These are phyloP conservation scores for Phylloscopus trochiloides DNA, from an alignment of 2,113 vertebrate genomes.

Conservation along the genomic window DNA sequence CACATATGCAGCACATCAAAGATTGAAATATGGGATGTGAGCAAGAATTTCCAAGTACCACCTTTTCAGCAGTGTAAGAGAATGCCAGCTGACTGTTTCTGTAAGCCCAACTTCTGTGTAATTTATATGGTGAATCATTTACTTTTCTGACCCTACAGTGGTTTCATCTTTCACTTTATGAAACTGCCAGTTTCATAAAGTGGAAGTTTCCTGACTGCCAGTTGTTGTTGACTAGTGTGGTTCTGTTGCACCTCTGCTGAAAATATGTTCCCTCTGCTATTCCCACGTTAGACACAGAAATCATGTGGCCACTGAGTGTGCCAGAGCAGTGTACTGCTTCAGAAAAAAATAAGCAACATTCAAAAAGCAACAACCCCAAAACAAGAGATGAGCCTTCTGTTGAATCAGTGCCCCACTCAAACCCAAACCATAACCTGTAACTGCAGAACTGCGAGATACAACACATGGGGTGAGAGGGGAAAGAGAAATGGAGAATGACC, in stretches of 20 bases:
- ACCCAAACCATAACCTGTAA: neutral
- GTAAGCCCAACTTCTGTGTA: neutral
- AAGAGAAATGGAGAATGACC: neutral
- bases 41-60: neutral
- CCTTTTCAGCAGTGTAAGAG: neutral
- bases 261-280: neutral
- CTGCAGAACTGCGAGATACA: neutral
- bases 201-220: neutral
- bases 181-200: neutral
- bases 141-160: neutral
- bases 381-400: neutral
- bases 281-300: neutral
- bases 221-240: neutral
- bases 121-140: neutral
- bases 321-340: neutral
- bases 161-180: neutral
- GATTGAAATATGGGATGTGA: neutral
- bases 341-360: neutral
- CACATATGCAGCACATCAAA: neutral
- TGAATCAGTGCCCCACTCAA: neutral
- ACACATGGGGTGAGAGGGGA: rapidly evolving
- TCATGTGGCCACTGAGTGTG: neutral
- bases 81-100: neutral
- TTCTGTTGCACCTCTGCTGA: neutral
- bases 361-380: neutral